Evolutionary conservation across 2,113 vertebrate species (phyloP).

Genomic region (Oophaga pumilio): DNA sequence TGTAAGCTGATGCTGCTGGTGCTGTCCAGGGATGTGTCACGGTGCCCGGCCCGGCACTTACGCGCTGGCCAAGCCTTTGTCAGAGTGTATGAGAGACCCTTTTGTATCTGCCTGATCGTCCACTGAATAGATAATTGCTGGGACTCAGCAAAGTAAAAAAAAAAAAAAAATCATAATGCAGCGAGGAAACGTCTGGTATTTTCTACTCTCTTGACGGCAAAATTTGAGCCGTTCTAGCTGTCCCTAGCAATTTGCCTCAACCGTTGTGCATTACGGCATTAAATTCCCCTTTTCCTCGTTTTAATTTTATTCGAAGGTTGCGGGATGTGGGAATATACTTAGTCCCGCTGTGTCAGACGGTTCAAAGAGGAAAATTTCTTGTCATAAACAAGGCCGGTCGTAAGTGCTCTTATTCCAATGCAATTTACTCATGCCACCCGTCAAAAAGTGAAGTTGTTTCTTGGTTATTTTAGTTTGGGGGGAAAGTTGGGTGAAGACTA

Average conservation of each 20-base stretch:
- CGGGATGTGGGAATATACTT: slow-evolving; percentile 22
- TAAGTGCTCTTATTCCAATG: not conserved
- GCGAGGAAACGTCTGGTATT: slow-evolving; percentile 50
- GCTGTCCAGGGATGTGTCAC: slow-evolving; percentile 51
- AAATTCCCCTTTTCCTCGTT: slow-evolving; percentile 53
- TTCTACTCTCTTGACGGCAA: slow-evolving; percentile 54
- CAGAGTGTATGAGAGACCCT: slow-evolving; percentile 64
- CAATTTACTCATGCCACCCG: not conserved
- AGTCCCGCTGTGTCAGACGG: slow-evolving; percentile 1
- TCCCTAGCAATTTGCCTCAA: slow-evolving; percentile 50
- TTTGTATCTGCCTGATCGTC: slow-evolving; percentile 68
- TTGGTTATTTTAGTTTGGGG: not conserved
- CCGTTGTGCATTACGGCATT: slow-evolving; percentile 51
- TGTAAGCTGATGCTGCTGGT: slow-evolving; percentile 66
- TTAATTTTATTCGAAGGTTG: slow-evolving; percentile 53
- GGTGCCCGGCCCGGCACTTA: slow-evolving; percentile 56
- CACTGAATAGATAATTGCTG: slow-evolving; percentile 63
- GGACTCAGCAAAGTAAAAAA: slow-evolving; percentile 63
- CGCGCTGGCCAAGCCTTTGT: slow-evolving; percentile 59
- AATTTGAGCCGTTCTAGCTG: slow-evolving; percentile 18
- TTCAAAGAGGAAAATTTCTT: not conserved
- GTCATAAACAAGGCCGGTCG: slow-evolving; percentile 31
- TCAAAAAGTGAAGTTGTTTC: not conserved
- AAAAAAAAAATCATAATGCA: slow-evolving; percentile 51
- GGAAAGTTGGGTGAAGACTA: not conserved